Evolutionary conservation across 2,888 invertebrate species (phyloP).

Genomic region (Acanthosoma haemorrhoidale): DNA sequence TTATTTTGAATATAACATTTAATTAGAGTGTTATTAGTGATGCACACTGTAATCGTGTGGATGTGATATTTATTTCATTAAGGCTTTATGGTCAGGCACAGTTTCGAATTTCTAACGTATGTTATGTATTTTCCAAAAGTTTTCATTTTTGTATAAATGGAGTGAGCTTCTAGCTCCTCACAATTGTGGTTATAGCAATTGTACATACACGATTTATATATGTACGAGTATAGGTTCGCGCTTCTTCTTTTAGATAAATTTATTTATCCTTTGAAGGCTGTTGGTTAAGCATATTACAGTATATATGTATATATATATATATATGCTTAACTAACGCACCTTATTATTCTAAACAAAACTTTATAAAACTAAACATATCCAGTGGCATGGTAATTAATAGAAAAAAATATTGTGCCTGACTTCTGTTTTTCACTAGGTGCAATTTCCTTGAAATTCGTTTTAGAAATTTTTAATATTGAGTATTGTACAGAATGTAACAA

Average conservation of each 20-base stretch:
- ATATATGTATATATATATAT: not conserved
- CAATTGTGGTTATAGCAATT: conserved; percentile 28
- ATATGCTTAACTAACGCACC: conserved; percentile 22
- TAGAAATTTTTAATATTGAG: conserved; percentile 25
- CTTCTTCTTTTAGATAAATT: not conserved
- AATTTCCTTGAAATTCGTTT: conserved; percentile 25
- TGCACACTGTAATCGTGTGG: conserved; percentile 27
- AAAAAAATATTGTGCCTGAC: conserved; percentile 24
- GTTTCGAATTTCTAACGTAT: not conserved
- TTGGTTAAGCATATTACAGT: not conserved
- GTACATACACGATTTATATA: not conserved
- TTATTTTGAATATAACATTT: conserved; percentile 19
- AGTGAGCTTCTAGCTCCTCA: conserved; percentile 25
- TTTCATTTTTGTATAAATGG: conserved; percentile 3
- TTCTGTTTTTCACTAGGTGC: conserved; percentile 30
- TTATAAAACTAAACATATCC: conserved; percentile 23
- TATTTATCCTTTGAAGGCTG: not conserved
- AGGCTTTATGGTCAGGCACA: conserved; percentile 29
- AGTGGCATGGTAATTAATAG: conserved; percentile 1
- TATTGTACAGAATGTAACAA: conserved; percentile 26
- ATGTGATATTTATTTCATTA: conserved; percentile 31
- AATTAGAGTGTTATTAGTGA: conserved; percentile 23
- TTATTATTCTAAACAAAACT: not conserved
- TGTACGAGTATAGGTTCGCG: not conserved
- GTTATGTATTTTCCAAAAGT: not conserved